Percentiles rank a stretch among this genome's conserved stretches.
These are phyloP conservation scores for Pentamera pediparva DNA, from an alignment of 53 echinoderm and acorn worm species.

Conservation along the genomic window DNA sequence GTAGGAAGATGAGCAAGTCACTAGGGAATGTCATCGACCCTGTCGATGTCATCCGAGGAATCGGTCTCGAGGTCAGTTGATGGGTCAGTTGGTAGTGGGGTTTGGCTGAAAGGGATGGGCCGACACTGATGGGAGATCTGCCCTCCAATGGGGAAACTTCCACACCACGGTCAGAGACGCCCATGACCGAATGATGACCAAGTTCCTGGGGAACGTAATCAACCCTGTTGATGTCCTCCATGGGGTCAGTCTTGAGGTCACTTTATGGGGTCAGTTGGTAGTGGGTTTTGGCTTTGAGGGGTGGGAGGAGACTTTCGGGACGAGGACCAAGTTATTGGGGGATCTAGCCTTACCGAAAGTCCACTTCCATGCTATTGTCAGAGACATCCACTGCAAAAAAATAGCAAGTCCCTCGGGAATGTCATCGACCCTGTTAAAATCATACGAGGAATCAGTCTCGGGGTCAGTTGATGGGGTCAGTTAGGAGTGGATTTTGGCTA, in stretches of 20 bases:
- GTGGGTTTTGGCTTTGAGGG: no score
- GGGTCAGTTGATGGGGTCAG: no score
- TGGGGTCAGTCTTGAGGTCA: conserved; percentile 6
- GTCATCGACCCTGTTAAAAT: conserved; percentile 97
- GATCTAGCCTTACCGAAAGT: conserved; percentile 72
- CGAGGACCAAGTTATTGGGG: conserved; percentile 52
- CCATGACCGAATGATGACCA: conserved; percentile 98
- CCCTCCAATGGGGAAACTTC: conserved; percentile 79
- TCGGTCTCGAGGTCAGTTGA: conserved; percentile 3
- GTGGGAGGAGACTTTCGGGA: no score
- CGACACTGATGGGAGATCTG: conserved; percentile 52
- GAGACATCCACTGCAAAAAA: conserved; percentile 94
- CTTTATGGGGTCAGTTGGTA: no score
- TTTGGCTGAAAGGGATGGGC: no score
- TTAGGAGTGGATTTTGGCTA: no score
- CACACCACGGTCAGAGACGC: conserved; percentile 98
- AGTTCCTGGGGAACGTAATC: conserved; percentile 96
- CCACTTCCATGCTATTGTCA: conserved; percentile 93
- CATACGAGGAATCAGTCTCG: conserved; percentile 42
- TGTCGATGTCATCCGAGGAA: conserved; percentile 75
- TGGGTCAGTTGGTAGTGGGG: conserved; percentile 95
- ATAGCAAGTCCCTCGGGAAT: conserved; percentile 99
- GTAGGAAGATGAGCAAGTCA: conserved; percentile 99
- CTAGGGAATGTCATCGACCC: conserved; percentile 98
- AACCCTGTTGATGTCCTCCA: conserved; percentile 93